These are phyloP conservation scores for Callocephalon fimbriatum DNA, from an alignment of 2,113 vertebrate species.

Conservation along the genomic window DNA sequence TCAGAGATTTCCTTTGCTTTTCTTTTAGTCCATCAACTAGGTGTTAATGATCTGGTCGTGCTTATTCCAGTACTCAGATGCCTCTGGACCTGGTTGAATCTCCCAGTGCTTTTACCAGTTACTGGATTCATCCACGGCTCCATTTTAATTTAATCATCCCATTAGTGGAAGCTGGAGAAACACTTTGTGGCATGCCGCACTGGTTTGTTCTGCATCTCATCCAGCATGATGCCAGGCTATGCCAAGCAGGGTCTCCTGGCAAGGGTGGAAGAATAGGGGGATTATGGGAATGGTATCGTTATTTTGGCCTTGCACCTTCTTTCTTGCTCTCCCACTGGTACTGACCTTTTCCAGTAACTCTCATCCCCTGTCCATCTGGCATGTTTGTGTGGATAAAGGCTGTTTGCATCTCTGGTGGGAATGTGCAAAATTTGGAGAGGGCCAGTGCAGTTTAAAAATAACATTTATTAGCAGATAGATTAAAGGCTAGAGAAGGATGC, in stretches of 20 bases:
- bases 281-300: background rate
- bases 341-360: background rate
- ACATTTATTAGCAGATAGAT: background rate
- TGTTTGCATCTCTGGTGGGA: background rate
- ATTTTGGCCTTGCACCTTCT: background rate
- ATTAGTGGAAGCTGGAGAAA: background rate
- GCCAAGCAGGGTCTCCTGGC: background rate
- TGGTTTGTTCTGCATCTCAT: background rate
- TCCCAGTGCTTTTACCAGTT: background rate
- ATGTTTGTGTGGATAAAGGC: background rate
- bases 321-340: background rate
- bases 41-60: background rate
- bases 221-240: background rate
- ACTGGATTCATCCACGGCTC: background rate
- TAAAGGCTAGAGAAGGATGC: background rate
- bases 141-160: background rate
- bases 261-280: background rate
- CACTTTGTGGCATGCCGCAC: background rate
- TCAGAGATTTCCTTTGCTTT: constrained; percentile 25
- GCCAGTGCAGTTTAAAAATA: background rate
- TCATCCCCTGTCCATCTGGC: background rate
- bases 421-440: background rate
- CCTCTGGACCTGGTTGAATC: background rate
- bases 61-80: background rate
- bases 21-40: background rate